Base-by-base conservation (phyloP, 2,113 vertebrate species). In the Excalfactoria chinensis region DNA sequence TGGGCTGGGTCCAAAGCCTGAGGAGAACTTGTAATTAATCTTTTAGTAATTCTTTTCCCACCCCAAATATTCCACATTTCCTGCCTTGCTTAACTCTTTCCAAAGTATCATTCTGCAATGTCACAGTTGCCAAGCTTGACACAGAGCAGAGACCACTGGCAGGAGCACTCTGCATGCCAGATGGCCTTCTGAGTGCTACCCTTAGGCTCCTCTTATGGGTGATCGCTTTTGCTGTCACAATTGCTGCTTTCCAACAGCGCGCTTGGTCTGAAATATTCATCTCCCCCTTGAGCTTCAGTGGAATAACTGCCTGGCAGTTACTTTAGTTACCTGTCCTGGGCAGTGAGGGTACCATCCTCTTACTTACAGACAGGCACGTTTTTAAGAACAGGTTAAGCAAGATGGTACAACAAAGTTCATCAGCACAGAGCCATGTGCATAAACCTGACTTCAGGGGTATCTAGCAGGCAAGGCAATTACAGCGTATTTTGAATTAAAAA, bases 21-120 rank as follows among this genome's bases (percentile, higher is more conserved):
- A 74, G 68, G 91, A 91, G 82, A 94, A 77, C 71, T 93, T 89
- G 82, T 53, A 92, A 96, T 94, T 89, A 92, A 94, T 91, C 84
- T 85, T 91, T 73, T 74, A 68, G 72, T 82, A 89, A 88, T 87
- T 91, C 60, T 92, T 91, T 84, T 94, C 82, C 79, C 87, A 91
- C 72, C 59, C 64, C 84, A 87, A 94, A 83, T 83, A 85, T 92
- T 93, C 41, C 48, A 79, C 46, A 35, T 87, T 87, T 93, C 85
- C 79, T 89, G 60, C 64, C 28, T 95, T 16, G 3, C 64, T 94
- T 91, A 85, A 94, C 78, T 73, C 91, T 74, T 94, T 89, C 64
- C 48, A 60, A 85, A 82, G 37, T 40, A 63, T 85, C n/a, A 43
- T 84, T 43, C 72, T 87, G 60, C 64, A 80, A 6, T 83, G 84